These are phyloP conservation scores for Chauna torquata DNA, from an alignment of 2,113 vertebrate genomes.

Conservation along the genomic window DNA sequence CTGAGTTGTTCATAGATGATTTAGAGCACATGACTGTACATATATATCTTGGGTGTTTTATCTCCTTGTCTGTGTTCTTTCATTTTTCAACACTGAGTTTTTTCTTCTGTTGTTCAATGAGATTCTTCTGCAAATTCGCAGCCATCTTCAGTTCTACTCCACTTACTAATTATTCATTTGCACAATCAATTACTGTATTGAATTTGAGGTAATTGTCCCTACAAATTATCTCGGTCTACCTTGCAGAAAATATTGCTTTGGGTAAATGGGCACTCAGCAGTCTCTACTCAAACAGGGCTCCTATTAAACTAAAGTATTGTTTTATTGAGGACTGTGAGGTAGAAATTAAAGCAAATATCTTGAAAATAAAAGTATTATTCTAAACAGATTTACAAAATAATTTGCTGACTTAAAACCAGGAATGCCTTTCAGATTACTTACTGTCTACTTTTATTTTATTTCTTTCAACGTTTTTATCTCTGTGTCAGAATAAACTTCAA, in stretches of 20 bases:
- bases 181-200: not conserved
- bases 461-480: not conserved
- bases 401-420: not conserved
- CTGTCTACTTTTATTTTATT: not conserved
- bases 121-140: not conserved
- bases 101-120: not conserved
- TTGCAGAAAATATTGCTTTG: not conserved
- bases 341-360: not conserved
- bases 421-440: not conserved
- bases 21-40: not conserved
- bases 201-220: not conserved
- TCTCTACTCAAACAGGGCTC: not conserved
- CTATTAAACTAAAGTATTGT: not conserved
- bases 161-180: not conserved
- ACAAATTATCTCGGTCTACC: not conserved
- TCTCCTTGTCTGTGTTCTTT: not conserved
- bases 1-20: not conserved
- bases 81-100: not conserved
- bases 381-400: not conserved
- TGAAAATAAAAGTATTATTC: not conserved
- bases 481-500: not conserved
- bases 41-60: not conserved
- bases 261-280: not conserved
- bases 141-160: not conserved
- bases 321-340: not conserved